Evolutionary conservation across 2,888 invertebrate genomes (phyloP).

Genomic region (Drosophila lutescens): DNA sequence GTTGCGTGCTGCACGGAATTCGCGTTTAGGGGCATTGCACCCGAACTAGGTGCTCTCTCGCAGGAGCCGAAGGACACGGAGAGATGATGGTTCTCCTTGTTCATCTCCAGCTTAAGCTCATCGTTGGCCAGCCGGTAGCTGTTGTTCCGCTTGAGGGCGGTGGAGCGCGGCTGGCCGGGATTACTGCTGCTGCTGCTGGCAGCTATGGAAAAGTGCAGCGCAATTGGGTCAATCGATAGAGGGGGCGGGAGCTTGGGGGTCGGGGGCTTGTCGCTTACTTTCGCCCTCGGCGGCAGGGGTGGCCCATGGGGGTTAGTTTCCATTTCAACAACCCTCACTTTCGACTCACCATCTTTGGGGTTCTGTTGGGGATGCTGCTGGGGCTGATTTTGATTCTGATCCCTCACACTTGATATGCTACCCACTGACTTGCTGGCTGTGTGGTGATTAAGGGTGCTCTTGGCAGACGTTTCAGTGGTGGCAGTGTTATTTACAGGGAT

Average conservation of each 20-base stretch:
- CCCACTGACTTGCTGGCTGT: slow-evolving; percentile 61
- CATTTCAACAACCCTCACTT: slow-evolving; percentile 64
- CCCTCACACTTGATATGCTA: slow-evolving; percentile 74
- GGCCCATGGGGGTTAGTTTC: slow-evolving; percentile 48
- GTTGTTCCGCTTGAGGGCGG: slow-evolving; percentile 89
- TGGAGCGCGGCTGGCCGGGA: slow-evolving; percentile 53
- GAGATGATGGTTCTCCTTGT: slow-evolving; percentile 72
- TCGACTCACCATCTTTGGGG: slow-evolving; percentile 64
- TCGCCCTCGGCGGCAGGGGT: slow-evolving; percentile 74
- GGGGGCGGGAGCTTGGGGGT: slow-evolving; percentile 13
- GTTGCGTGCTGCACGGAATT: too few relatives aligned
- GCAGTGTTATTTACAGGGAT: slow-evolving; percentile 69
- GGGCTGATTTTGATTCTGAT: slow-evolving; percentile 34
- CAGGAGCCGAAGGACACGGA: slow-evolving; percentile 48
- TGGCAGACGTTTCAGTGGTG: slow-evolving; percentile 25
- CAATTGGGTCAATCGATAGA: slow-evolving; percentile 82
- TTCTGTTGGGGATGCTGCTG: slow-evolving; percentile 11
- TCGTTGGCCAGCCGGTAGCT: slow-evolving; percentile 92
- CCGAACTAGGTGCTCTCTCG: slow-evolving; percentile 40
- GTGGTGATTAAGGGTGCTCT: slow-evolving; percentile 50
- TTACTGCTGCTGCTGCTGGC: slow-evolving; percentile 13
- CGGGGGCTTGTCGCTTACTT: slow-evolving; percentile 63
- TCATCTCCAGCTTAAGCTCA: slow-evolving; percentile 85
- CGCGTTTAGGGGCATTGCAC: slow-evolving; percentile 67
- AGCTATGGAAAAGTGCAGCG: slow-evolving; percentile 70